Evolutionary conservation across 2,888 invertebrate genomes (phyloP).

Genomic region (Metopia argyrocephala): DNA sequence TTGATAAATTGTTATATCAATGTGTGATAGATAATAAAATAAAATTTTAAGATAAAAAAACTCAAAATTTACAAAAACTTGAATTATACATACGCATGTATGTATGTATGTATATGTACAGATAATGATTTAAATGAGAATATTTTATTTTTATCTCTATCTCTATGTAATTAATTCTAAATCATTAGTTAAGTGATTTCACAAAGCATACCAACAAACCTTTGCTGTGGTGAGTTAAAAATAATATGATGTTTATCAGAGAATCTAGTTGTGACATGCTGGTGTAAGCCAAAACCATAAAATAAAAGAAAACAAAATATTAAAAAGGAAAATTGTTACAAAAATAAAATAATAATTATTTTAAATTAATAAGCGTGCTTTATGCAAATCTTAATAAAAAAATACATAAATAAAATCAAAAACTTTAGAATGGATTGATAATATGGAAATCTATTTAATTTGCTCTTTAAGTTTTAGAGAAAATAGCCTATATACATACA

Average conservation of each 20-base stretch:
- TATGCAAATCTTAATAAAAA: background rate
- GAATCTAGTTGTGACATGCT: constrained; percentile 79
- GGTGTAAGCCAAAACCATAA: constrained; percentile 78
- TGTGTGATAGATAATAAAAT: too few relatives aligned
- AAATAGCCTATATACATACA: too few relatives aligned
- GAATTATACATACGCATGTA: constrained; percentile 7
- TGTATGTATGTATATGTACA: background rate
- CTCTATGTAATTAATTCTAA: background rate
- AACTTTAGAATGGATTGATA: background rate
- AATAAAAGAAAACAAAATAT: constrained; percentile 67
- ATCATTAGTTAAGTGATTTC: constrained; percentile 34
- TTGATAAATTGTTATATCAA: too few relatives aligned
- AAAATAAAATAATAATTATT: constrained; percentile 29
- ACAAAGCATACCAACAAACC: constrained; percentile 73
- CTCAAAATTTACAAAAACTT: constrained; percentile 5
- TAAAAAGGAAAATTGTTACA: constrained; percentile 50
- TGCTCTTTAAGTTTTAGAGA: too few relatives aligned
- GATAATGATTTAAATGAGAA: background rate
- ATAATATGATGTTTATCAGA: constrained; percentile 77
- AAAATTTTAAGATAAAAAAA: background rate
- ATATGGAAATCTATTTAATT: too few relatives aligned
- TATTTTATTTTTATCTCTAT: background rate
- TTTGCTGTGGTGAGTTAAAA: constrained; percentile 75
- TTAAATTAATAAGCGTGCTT: background rate
- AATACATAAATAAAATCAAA: background rate